Conservation (phyloP, 2,113 vertebrate species). For the Eublepharis macularius region DNA sequence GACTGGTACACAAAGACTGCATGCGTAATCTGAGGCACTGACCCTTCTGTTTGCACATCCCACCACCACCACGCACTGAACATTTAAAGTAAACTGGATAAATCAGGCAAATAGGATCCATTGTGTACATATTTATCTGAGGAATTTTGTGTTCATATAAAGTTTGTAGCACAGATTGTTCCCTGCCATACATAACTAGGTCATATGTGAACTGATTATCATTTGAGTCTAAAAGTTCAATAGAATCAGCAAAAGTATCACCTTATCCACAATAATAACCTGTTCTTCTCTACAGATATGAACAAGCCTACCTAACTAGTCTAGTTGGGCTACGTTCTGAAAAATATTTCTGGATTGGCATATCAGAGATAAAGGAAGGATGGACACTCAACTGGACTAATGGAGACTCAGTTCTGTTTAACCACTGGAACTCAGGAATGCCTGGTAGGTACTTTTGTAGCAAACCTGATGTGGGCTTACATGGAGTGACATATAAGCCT, state of each 20-base stretch:
- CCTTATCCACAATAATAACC: not conserved
- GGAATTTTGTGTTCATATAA: too few relatives aligned
- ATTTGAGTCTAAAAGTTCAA: not conserved
- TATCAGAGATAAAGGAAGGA: conserved; percentile 79
- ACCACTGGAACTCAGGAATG: conserved; percentile 90
- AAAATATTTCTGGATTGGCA: conserved; percentile 92
- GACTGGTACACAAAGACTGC: too few relatives aligned
- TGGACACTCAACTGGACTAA: conserved; percentile 81
- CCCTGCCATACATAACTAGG: too few relatives aligned
- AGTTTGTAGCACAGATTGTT: too few relatives aligned
- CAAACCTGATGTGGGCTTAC: fast-evolving
- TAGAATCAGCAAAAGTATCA: not conserved
- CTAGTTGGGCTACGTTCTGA: conserved; percentile 87
- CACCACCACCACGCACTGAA: too few relatives aligned
- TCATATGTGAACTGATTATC: too few relatives aligned
- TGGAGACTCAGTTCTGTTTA: conserved; percentile 78
- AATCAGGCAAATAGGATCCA: too few relatives aligned
- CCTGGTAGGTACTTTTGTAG: conserved; percentile 78
- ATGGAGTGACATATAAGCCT: too few relatives aligned
- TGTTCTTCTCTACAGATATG: conserved; percentile 79
- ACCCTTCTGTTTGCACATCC: too few relatives aligned
- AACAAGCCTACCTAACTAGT: conserved; percentile 92
- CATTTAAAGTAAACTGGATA: too few relatives aligned
- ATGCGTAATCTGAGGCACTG: too few relatives aligned
- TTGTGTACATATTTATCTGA: too few relatives aligned